These are phyloP conservation scores for Brachyptera risi DNA, from an alignment of 2,888 invertebrate genomes.

Conservation along the genomic window DNA sequence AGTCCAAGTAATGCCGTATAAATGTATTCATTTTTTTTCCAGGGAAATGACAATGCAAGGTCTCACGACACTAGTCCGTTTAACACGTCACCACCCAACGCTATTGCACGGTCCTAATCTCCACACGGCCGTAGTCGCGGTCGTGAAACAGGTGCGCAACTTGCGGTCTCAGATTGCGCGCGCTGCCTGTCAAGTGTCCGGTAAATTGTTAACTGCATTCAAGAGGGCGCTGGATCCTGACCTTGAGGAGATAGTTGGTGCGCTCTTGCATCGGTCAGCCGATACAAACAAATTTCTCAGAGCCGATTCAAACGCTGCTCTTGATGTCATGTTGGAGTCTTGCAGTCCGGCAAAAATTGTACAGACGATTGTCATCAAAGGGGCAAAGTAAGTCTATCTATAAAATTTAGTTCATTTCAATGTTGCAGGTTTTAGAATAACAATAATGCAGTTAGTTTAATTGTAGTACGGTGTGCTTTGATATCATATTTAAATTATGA, in stretches of 20 bases:
- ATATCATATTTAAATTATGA: no score
- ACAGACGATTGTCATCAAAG: conserved; percentile 61
- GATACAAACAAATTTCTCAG: conserved; percentile 92
- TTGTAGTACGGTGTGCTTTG: no score
- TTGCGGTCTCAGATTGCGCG: conserved; percentile 90
- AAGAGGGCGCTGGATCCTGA: conserved; percentile 63
- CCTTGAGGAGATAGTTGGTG: conserved; percentile 77
- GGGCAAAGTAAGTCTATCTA: conserved; percentile 50
- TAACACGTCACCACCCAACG: conserved; percentile 64
- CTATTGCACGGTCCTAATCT: conserved; percentile 56
- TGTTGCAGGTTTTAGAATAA: no score
- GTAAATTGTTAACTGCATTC: conserved; percentile 69
- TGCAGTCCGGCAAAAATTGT: conserved; percentile 65
- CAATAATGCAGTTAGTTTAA: no score
- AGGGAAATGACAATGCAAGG: conserved; percentile 74
- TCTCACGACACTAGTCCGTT: conserved; percentile 61
- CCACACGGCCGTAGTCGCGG: conserved; percentile 59
- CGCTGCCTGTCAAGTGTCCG: conserved; percentile 77
- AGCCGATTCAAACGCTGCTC: conserved; percentile 78
- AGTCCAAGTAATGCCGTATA: no score
- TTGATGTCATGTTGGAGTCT: conserved; percentile 77
- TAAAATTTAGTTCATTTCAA: background rate
- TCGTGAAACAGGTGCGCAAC: conserved; percentile 78
- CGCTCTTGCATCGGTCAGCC: conserved; percentile 81
- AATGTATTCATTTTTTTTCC: no score